These are phyloP conservation scores for Epirrita christyi DNA, from an alignment of 2,888 invertebrate genomes.

Conservation along the genomic window DNA sequence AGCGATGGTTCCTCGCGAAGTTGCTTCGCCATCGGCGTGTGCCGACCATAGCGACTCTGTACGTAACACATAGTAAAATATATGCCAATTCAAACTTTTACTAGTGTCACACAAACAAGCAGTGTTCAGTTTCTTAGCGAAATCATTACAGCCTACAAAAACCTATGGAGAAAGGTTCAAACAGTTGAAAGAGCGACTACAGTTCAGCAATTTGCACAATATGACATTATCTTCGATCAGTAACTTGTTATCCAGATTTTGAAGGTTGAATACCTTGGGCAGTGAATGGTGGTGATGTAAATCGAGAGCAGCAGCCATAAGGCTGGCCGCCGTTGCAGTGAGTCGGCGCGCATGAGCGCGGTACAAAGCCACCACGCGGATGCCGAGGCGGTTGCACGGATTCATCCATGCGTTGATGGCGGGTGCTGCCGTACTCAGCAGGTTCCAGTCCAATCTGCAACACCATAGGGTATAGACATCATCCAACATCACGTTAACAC, in stretches of 20 bases:
- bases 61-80: slow-evolving; percentile 3
- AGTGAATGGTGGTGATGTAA: slow-evolving; percentile 93
- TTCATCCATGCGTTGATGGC: slow-evolving; percentile 99
- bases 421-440: slow-evolving; percentile 97
- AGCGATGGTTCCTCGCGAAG: slow-evolving; percentile 98
- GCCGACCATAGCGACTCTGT: slow-evolving; percentile 95
- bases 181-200: too few relatives aligned
- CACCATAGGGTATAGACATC: too few relatives aligned
- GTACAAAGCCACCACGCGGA: slow-evolving; percentile 92
- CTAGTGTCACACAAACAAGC: too few relatives aligned
- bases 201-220: too few relatives aligned
- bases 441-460: slow-evolving; percentile 95
- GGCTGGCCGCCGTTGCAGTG: slow-evolving; percentile 95
- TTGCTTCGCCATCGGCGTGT: slow-evolving; percentile 94
- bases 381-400: slow-evolving; percentile 95
- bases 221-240: too few relatives aligned
- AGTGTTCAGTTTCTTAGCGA: too few relatives aligned
- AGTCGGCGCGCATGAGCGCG: slow-evolving; percentile 91
- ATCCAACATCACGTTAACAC: too few relatives aligned
- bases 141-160: too few relatives aligned
- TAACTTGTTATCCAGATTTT: background rate
- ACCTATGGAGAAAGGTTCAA: too few relatives aligned
- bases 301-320: slow-evolving; percentile 98
- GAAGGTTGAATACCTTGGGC: slow-evolving; percentile 88
- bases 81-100: too few relatives aligned